phyloP scores from a whole-genome alignment of 2,113 vertebrate genomes.

The Leptobrachium leishanense region DNA sequence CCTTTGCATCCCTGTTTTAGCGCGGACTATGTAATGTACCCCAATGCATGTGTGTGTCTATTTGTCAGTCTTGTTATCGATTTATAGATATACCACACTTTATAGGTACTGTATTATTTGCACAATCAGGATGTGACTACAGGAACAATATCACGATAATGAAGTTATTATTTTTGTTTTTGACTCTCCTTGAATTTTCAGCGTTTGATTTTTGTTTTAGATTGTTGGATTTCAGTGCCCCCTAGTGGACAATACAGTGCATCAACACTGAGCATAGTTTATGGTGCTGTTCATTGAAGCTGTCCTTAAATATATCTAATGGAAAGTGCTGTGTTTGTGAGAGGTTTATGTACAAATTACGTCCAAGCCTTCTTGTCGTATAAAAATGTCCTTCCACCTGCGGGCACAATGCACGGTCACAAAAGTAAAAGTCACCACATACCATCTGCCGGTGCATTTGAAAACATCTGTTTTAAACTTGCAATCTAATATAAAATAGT shows the following conservation, averaged over 20 bases:
- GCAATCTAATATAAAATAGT: too few species aligned
- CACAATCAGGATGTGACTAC: not conserved
- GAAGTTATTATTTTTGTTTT: not conserved
- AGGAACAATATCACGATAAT: not conserved
- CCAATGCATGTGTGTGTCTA: too few species aligned
- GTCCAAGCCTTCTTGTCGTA: not conserved
- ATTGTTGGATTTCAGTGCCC: slow-evolving; percentile 27
- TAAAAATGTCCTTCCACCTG: not conserved
- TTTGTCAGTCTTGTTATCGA: too few species aligned
- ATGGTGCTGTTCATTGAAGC: not conserved
- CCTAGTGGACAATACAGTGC: slow-evolving; percentile 20
- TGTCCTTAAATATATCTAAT: slow-evolving; percentile 13
- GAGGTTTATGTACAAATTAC: not conserved
- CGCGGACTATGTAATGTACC: too few species aligned
- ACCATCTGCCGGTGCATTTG: too few species aligned
- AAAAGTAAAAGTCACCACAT: too few species aligned
- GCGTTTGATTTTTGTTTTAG: not conserved
- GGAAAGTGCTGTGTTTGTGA: not conserved
- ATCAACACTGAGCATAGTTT: not conserved
- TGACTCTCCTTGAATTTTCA: not conserved
- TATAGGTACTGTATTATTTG: not conserved
- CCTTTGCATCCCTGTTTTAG: too few species aligned
- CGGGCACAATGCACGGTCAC: not conserved
- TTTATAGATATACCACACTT: too few species aligned
- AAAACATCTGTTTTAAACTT: too few species aligned